phyloP scores from a whole-genome alignment of 2,888 invertebrate genomes.

The Pammene fasciana region DNA sequence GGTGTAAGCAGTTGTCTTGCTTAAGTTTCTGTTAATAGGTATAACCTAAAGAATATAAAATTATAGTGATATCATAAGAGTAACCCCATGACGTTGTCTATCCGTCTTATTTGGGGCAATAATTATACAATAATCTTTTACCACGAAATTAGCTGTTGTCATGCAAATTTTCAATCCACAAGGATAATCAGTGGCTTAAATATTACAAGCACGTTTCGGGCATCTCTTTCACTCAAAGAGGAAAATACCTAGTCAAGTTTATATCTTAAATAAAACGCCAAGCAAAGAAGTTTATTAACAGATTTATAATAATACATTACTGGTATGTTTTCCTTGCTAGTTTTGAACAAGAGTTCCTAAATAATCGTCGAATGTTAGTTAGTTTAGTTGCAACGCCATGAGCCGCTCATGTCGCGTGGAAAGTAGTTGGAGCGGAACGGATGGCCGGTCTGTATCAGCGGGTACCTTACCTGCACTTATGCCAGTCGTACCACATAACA shows the following conservation, averaged over 20 bases:
- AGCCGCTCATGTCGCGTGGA: conserved; percentile 24
- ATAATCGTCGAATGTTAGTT: conserved; percentile 17
- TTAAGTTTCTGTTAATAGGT: no score
- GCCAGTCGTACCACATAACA: conserved; percentile 59
- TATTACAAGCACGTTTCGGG: not conserved
- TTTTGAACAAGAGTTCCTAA: conserved; percentile 14
- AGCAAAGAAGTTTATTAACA: conserved; percentile 11
- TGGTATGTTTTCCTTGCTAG: not conserved
- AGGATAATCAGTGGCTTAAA: conserved; percentile 4
- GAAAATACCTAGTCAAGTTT: conserved; percentile 5
- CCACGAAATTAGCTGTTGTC: not conserved
- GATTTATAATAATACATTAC: not conserved
- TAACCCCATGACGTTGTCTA: not conserved
- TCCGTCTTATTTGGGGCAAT: not conserved
- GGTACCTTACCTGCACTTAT: conserved; percentile 50
- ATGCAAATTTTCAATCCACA: not conserved
- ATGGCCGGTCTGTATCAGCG: conserved; percentile 49
- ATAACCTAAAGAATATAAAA: no score
- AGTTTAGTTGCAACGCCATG: conserved; percentile 15
- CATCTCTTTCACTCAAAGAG: conserved; percentile 27
- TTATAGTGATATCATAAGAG: no score
- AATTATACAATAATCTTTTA: no score
- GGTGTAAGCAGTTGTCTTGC: no score
- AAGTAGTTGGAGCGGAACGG: conserved; percentile 55
- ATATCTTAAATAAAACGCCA: not conserved